Evolutionary conservation across 2,888 invertebrate genomes (phyloP).

Genomic region (Cetonia aurata): DNA sequence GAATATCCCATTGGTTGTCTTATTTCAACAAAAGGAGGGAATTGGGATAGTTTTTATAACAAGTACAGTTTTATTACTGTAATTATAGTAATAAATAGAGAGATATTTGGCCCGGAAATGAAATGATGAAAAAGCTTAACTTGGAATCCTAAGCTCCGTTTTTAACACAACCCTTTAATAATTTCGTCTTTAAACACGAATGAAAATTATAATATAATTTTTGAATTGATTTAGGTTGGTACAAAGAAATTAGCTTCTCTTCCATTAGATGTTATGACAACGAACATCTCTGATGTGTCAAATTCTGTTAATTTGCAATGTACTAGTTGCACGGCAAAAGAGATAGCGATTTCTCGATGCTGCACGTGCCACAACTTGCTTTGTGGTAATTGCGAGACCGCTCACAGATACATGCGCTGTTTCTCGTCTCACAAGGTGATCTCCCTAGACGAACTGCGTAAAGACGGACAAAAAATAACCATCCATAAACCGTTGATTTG

Average conservation of each 20-base stretch:
- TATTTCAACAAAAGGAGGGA: too few relatives aligned
- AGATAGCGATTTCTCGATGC: constrained; percentile 93
- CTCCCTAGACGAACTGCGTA: constrained; percentile 87
- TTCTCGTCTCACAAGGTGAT: constrained; percentile 96
- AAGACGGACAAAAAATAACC: constrained; percentile 81
- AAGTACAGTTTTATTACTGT: too few relatives aligned
- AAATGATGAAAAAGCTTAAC: too few relatives aligned
- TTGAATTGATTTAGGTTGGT: constrained; percentile 70
- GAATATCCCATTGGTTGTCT: too few relatives aligned
- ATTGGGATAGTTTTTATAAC: too few relatives aligned
- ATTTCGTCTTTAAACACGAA: too few relatives aligned
- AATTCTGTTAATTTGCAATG: constrained; percentile 78
- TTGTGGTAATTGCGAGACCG: constrained; percentile 94
- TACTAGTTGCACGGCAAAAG: constrained; percentile 96
- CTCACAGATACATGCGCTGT: constrained; percentile 96
- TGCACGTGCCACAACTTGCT: constrained; percentile 95
- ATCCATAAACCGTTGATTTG: constrained; percentile 93
- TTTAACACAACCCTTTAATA: too few relatives aligned
- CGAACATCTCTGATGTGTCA: constrained; percentile 86
- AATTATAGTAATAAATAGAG: too few relatives aligned
- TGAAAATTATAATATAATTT: not conserved
- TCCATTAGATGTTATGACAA: constrained; percentile 88
- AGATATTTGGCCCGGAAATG: too few relatives aligned
- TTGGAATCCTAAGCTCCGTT: too few relatives aligned
- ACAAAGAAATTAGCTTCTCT: constrained; percentile 83